Conservation (phyloP, 2,888 invertebrate species). For the Chymomyza procnemis region DNA sequence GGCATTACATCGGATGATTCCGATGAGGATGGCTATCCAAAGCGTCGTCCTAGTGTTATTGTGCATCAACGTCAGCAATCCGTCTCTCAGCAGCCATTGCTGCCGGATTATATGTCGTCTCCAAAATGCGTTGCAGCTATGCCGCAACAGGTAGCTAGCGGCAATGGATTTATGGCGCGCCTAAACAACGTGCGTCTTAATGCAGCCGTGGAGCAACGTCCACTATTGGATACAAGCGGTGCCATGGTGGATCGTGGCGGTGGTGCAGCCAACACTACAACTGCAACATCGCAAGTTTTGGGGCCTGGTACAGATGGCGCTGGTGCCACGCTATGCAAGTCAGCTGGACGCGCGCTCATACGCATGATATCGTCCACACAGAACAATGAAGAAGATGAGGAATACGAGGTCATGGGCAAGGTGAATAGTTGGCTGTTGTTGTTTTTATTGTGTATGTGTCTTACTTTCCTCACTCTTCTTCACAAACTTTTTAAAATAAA, state of each 20-base stretch:
- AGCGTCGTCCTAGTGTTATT: conserved; percentile 71
- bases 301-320: conserved; percentile 52
- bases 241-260: conserved; percentile 10
- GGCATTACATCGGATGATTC: conserved; percentile 75
- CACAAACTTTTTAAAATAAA: neutral
- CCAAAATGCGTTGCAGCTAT: neutral
- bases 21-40: conserved; percentile 68
- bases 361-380: conserved; percentile 70
- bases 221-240: conserved; percentile 55
- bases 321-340: conserved; percentile 61
- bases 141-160: neutral
- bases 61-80: conserved; percentile 65
- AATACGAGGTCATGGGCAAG: conserved; percentile 75
- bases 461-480: neutral
- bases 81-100: conserved; percentile 51
- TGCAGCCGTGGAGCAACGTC: conserved; percentile 50
- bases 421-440: conserved; percentile 44
- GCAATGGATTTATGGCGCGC: conserved; percentile 44
- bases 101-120: conserved; percentile 49
- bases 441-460: neutral
- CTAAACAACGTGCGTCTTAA: conserved; percentile 49
- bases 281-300: conserved; percentile 6
- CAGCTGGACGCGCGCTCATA: conserved; percentile 68
- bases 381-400: conserved; percentile 64
- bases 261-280: neutral